Percentiles rank a stretch among this genome's conserved stretches.
Conservation (phyloP, 2,113 vertebrate species). For the Diadophis punctatus region DNA sequence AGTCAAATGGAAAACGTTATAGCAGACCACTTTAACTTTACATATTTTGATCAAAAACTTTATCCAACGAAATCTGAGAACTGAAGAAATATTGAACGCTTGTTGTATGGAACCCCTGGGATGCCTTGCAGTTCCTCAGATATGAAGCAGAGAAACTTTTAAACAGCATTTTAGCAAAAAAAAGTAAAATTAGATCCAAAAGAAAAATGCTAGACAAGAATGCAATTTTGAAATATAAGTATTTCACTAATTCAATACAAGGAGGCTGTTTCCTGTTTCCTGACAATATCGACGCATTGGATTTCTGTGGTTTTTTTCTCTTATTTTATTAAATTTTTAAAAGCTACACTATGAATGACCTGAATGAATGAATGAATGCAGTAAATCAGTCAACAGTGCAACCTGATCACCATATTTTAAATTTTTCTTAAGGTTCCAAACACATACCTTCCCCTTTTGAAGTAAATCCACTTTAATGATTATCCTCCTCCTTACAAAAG, state of each 20-base stretch:
- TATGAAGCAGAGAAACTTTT: slow-evolving; percentile 60
- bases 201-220: slow-evolving; percentile 39
- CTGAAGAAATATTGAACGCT: slow-evolving; percentile 78
- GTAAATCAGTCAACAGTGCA: background rate
- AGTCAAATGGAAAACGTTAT: background rate
- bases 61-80: slow-evolving; percentile 81
- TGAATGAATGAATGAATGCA: background rate
- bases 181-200: slow-evolving; percentile 43
- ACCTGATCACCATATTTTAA: background rate
- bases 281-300: background rate
- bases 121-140: slow-evolving; percentile 59
- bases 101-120: slow-evolving; percentile 64
- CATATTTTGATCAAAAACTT: slow-evolving; percentile 91
- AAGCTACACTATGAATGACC: background rate
- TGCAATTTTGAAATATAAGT: slow-evolving; percentile 39
- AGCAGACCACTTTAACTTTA: slow-evolving; percentile 57
- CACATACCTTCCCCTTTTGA: background rate
- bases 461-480: background rate
- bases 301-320: background rate
- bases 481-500: background rate
- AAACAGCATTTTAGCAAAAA: slow-evolving; percentile 66
- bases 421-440: background rate
- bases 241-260: slow-evolving; percentile 33
- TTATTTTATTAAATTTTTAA: background rate
- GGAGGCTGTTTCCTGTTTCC: slow-evolving; percentile 18